Evolutionary conservation across 2,113 vertebrate genomes (phyloP), one percentile per base, ranked within the genome.

Genomic region (Lathamus discolor): DNA sequence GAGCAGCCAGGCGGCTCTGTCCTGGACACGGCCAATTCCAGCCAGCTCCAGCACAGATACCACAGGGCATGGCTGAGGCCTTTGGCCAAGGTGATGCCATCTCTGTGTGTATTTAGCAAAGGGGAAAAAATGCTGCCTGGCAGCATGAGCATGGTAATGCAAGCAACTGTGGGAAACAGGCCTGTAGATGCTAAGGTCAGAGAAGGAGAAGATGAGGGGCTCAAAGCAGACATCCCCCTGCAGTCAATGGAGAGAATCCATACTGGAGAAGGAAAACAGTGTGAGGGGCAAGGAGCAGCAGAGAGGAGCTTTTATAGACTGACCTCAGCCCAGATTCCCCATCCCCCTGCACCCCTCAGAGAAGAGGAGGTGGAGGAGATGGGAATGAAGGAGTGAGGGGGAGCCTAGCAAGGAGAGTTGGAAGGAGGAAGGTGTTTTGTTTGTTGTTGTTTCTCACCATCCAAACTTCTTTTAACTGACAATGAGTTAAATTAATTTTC

Each of bases 271-370:
- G 8, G 6, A 17, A 48, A 82, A 67, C 3, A 31, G 7, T 16
- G 6, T 31, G 19, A 82, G 18, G 33, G 23, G 10, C 33, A 87
- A 72, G 8, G 20, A 74, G 3, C 5, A 61, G 25, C 22, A 61
- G 11, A 61, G 2, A 69, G 11, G 4, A 66, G 6, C 10, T 61
- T 8, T 25, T 17, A n/a, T 2, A 5, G n/a, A 33, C 22, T 29
- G 17, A 52, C 17, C 6, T 7, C 13, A 68, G 3, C 3, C 4
- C 9, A 7, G 3, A 13, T 51, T 52, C 25, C 14, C 5, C 11
- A 44, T 18, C 1, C 0, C 1, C 1, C 3, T 29, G 6, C 57
- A 23, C 5, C 8, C 14, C 12, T 66, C 1, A 1, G 2, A 1
- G 10, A 7, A 7, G 7, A 41, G 25, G 9, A 41, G 8, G 11